These are phyloP conservation scores for Chroicocephalus ridibundus DNA, from an alignment of 2,113 vertebrate species.

Conservation along the genomic window DNA sequence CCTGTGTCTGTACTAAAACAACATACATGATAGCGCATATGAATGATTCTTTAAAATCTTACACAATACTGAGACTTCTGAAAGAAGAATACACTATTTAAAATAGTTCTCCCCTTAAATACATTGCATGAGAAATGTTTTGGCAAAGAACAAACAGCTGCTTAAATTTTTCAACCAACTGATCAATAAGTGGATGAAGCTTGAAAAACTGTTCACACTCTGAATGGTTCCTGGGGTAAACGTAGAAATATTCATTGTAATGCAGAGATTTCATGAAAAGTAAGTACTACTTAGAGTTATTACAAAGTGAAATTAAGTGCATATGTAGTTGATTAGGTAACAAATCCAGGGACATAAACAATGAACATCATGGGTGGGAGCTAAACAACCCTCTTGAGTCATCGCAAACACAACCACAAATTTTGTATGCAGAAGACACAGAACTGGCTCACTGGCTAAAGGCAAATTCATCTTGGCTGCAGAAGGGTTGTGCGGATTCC, in stretches of 20 bases:
- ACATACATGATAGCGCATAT: neutral
- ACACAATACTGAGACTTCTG: neutral
- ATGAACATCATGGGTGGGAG: constrained; percentile 38
- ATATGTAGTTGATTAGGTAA: constrained; percentile 38
- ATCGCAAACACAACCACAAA: neutral
- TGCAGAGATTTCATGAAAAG: neutral
- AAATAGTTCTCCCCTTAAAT: neutral
- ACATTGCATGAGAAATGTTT: constrained; percentile 6
- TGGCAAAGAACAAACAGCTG: neutral
- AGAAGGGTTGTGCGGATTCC: neutral
- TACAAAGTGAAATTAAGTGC: constrained; percentile 25
- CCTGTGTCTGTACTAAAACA: neutral
- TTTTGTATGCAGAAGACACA: neutral
- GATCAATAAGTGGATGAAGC: constrained; percentile 37
- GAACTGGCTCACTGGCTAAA: neutral
- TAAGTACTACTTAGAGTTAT: neutral
- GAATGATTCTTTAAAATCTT: neutral
- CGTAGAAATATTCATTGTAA: neutral
- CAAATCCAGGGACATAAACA: constrained; percentile 31
- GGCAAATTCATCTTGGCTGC: neutral
- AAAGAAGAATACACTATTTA: neutral
- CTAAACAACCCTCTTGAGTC: neutral
- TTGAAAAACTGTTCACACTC: constrained; percentile 14
- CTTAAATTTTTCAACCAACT: constrained; percentile 31
- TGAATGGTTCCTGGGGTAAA: neutral